Conservation (phyloP, 2,888 invertebrate species). For the Apamea sordens region DNA sequence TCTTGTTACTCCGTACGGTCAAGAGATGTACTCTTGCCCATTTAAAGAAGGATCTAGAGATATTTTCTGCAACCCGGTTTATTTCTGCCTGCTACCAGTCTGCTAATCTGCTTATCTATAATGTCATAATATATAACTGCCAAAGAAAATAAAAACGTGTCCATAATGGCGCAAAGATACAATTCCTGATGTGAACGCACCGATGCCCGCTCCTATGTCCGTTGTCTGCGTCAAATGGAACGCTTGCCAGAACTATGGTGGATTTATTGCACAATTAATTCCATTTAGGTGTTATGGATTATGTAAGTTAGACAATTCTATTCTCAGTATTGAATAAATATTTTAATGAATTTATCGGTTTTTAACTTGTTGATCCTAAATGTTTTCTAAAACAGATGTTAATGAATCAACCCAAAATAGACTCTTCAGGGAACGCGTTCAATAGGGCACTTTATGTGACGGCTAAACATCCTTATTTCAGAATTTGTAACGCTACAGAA, state of each 20-base stretch:
- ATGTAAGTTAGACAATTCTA: conserved; percentile 78
- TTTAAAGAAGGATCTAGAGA: neutral
- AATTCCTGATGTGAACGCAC: neutral
- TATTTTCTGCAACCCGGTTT: conserved; percentile 8
- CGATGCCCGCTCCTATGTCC: conserved; percentile 41
- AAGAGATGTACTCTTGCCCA: neutral
- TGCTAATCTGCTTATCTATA: neutral
- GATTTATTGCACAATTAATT: conserved; percentile 74
- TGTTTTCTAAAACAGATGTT: neutral
- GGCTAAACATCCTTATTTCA: too few relatives aligned
- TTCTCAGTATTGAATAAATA: conserved; percentile 87
- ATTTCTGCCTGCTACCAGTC: conserved; percentile 17
- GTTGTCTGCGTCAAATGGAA: conserved; percentile 47
- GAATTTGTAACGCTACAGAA: too few relatives aligned
- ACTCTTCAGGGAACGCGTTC: too few relatives aligned
- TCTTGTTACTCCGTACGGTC: neutral
- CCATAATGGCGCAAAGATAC: neutral
- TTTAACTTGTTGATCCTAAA: conserved; percentile 34
- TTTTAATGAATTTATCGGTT: conserved; percentile 76
- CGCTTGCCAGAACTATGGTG: conserved; percentile 60
- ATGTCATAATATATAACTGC: neutral
- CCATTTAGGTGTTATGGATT: conserved; percentile 68
- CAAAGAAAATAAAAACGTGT: conserved; percentile 18
- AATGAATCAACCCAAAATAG: neutral
- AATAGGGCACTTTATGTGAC: too few relatives aligned